Evolutionary conservation across 2,113 vertebrate genomes (phyloP).

Genomic region (Grantiella picta): DNA sequence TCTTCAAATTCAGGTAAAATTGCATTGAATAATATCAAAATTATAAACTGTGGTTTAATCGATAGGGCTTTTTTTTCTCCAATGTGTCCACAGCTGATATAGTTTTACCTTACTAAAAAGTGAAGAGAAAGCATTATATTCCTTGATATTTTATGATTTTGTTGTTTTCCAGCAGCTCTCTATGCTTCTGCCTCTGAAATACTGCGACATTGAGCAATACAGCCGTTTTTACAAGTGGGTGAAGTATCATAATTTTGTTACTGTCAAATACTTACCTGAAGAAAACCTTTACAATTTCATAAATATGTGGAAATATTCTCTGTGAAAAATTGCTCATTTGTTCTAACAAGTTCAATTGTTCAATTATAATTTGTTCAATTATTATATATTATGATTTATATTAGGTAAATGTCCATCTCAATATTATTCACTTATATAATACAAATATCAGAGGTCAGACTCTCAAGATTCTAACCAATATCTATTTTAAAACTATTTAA

Average conservation of each 20-base stretch:
- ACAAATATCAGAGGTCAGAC: background rate
- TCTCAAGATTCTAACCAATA: background rate
- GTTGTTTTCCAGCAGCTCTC: background rate
- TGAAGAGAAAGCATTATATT: rapidly evolving
- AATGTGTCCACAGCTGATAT: background rate
- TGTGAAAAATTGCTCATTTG: background rate
- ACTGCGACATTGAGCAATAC: background rate
- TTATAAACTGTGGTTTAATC: background rate
- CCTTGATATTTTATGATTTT: background rate
- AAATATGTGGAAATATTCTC: background rate
- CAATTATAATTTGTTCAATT: no score
- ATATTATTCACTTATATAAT: background rate
- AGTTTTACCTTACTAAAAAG: background rate
- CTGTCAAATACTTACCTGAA: background rate
- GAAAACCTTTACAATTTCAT: background rate
- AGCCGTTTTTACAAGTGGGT: background rate
- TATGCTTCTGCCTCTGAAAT: background rate
- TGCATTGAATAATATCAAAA: background rate
- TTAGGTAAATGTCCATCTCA: background rate
- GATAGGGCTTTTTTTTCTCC: background rate
- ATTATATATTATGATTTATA: background rate
- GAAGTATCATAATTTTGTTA: background rate
- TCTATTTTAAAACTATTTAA: background rate
- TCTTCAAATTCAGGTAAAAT: background rate
- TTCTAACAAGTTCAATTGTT: background rate